Evolutionary conservation across 35 echinoderm and acorn worm genomes (phyloP), one percentile per base, ranked within the genome.

Genomic region (Diadema setosum): DNA sequence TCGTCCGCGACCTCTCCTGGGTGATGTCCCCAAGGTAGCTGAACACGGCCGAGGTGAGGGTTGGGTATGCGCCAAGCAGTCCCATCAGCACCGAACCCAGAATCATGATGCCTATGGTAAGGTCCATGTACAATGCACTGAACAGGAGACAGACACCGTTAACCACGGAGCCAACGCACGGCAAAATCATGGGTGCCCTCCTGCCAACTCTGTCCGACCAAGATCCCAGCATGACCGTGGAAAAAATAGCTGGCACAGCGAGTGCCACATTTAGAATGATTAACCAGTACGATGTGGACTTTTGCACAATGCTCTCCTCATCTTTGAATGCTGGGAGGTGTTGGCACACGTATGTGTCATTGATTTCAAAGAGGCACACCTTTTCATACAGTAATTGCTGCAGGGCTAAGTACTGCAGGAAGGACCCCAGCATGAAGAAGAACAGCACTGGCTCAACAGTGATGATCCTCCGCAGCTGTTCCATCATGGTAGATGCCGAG

Each of bases 371-470:
- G 78, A 92, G 48, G 56, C 96, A 99, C 9, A 89, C 58, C 70
- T 99, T 99, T 9, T 81, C 43, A 30, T 89, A 84, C 30, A 99
- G 46, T 12, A 98, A 86, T 30, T 98, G 96, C 73, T 94, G 93
- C 32, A 98, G 61, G 25, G 88, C 58, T 0, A 75, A 24, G 82
- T 91, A 98, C 39, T 98, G 96, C 23, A 98, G 82, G 64, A 89
- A 92, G 34, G 82, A 87, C 0, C 96, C 96, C 1, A 98, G 70
- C 96, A 98, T 98, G 67, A 89, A 94, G 32, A 94, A 46, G 24
- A 94, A 74, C 42, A 98, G 58, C n/a, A 98, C 92, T 36, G 96
- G 96, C 60, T 98, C 96, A 2, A 98, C 96, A n/a, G 96, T 98
- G 27, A 98, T 30, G 21, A 85, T 33, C 6, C 63, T 70, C 45